Base-by-base conservation (phyloP, 2,113 vertebrate species). In the Channa maculata region DNA sequence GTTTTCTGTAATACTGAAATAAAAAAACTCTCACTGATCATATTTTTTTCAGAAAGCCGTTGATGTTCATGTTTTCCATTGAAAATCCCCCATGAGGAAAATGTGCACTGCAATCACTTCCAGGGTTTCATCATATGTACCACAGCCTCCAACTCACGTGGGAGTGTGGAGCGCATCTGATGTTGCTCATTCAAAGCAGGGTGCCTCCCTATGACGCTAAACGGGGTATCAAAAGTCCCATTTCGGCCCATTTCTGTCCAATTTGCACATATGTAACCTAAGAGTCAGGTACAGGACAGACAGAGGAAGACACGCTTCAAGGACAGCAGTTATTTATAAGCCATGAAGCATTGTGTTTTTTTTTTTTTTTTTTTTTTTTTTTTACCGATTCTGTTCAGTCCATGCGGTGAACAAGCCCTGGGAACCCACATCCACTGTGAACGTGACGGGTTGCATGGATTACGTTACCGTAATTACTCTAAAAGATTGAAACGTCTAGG, bases 391-490 rank as follows among this genome's bases (percentile, higher is more conserved):
- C 8, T 39, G 11, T 44, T 62, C 41, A 43, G 9, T 49, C 45
- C n/a, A 65, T 65, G 39, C 59, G 76, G 15, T 8, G 24, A 61
- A 75, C 68, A 79, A 73, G 59, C 5, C 13, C 15, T 62, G 61
- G 44, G 77, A 71, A 66, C 48, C 15, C 14, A 64, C 3, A 48
- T 45, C 63, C 61, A 51, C 45, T 84, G 89, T 24, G 73, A 92
- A 94, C 90, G 90, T 94, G 92, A 90, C 71, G 14, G 37, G 5
- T 0, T 63, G 87, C 92, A 93, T 88, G 92, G 45, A 59, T 45
- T 2, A 0, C 39, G 60, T 84, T 92, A 91, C 92, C 92, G 89
- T 94, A 93, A 91, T 6, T 4, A 43, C 7, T 0, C 8, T 71
- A 85, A 71, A 54, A 67, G 11, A 65, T 2, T 1, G 1, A 9